Evolutionary conservation across 2,113 vertebrate genomes (phyloP).

Genomic region (Heterotilapia buettikoferi): DNA sequence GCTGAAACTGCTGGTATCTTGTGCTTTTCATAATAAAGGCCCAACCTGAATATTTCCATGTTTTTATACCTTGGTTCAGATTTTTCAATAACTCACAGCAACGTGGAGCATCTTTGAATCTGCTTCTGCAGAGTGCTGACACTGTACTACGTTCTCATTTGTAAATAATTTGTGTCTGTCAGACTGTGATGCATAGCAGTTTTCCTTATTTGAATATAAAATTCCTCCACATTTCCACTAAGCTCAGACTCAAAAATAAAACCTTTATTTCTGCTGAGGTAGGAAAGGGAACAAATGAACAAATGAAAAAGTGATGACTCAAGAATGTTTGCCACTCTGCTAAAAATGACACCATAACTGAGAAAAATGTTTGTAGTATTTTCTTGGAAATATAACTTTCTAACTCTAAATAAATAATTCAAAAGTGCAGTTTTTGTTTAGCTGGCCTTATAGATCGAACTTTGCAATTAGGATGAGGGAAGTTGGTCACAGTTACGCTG

Average conservation of each 20-base stretch:
- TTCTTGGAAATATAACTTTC: background rate
- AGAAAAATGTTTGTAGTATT: background rate
- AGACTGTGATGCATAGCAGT: background rate
- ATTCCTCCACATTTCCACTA: background rate
- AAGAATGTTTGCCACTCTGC: background rate
- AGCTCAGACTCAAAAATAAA: background rate
- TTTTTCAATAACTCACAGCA: background rate
- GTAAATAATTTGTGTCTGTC: background rate
- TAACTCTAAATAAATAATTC: background rate
- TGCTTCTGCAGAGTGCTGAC: background rate
- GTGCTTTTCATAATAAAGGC: background rate
- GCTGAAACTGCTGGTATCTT: background rate
- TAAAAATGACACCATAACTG: background rate
- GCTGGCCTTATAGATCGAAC: background rate
- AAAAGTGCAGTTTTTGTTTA: background rate
- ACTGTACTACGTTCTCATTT: background rate
- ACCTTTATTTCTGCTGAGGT: background rate
- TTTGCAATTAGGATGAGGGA: background rate
- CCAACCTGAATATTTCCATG: background rate
- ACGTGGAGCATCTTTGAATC: background rate
- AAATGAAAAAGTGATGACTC: background rate
- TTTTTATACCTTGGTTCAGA: background rate
- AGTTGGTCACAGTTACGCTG: slow-evolving; percentile 16
- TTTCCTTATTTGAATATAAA: background rate
- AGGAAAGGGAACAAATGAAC: background rate